phyloP scores from a whole-genome alignment of 1,140 invertebrate genomes.

The Hyles euphorbiae region DNA sequence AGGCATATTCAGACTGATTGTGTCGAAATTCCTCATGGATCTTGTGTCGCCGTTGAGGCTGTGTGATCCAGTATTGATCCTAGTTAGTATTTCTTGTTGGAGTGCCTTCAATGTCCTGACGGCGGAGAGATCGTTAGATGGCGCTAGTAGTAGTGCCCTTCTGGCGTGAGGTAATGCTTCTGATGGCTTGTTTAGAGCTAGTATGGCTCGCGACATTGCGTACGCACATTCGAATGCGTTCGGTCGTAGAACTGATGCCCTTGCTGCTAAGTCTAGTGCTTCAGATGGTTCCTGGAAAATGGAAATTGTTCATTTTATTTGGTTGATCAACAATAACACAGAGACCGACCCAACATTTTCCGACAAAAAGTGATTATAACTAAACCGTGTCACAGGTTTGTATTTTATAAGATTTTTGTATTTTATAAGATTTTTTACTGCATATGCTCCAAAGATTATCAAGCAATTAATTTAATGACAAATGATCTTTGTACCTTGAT shows the following conservation, averaged over 20 bases:
- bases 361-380: no score
- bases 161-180: slow-evolving; percentile 76
- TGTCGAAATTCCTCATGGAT: slow-evolving; percentile 59
- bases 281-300: slow-evolving; percentile 80
- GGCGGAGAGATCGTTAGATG: slow-evolving; percentile 44
- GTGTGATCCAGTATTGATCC: slow-evolving; percentile 50
- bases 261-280: slow-evolving; percentile 90
- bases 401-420: no score
- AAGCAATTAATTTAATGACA: no score
- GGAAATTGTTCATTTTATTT: slow-evolving; percentile 2
- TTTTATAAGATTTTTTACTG: no score
- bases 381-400: no score
- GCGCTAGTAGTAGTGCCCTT: slow-evolving; percentile 67
- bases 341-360: no score
- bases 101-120: slow-evolving; percentile 51
- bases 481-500: no score
- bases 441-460: no score
- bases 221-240: slow-evolving; percentile 95
- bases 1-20: slow-evolving; percentile 64
- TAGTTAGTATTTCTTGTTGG: slow-evolving; percentile 55
- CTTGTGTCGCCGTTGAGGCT: slow-evolving; percentile 48
- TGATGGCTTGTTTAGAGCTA: slow-evolving; percentile 79
- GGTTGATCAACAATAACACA: not conserved
- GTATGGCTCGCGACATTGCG: slow-evolving; percentile 89
- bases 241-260: slow-evolving; percentile 88